These are phyloP conservation scores for Colistium nudipinnis DNA, from an alignment of 2,113 vertebrate genomes.

Conservation along the genomic window DNA sequence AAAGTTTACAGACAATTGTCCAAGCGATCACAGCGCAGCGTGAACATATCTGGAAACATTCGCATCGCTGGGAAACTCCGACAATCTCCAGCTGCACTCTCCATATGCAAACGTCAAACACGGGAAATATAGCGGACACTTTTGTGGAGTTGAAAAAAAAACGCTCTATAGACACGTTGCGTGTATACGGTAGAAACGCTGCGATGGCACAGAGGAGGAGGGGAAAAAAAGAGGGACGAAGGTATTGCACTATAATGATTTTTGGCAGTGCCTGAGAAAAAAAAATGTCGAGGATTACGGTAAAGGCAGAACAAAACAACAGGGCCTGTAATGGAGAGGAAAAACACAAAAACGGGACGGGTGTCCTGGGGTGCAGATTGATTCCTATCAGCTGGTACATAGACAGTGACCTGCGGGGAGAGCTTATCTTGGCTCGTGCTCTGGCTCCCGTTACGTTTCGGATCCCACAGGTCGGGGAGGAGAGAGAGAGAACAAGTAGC, in stretches of 20 bases:
- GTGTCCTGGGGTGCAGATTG: constrained; percentile 70
- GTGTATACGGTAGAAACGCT: constrained; percentile 25
- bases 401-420: constrained; percentile 73
- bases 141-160: constrained; percentile 16
- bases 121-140: no score
- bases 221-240: constrained; percentile 39
- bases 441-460: constrained; percentile 67
- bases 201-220: constrained; percentile 25
- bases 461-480: constrained; percentile 55
- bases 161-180: constrained; percentile 15
- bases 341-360: constrained; percentile 67
- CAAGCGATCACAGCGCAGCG: no score
- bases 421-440: constrained; percentile 75
- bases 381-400: constrained; percentile 77
- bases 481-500: constrained; percentile 32
- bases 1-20: no score
- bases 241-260: constrained; percentile 45
- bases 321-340: constrained; percentile 44
- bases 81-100: no score
- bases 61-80: no score
- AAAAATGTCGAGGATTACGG: constrained; percentile 51
- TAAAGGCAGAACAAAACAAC: constrained; percentile 55
- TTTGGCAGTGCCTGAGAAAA: constrained; percentile 43
- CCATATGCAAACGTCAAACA: no score
- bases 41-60: no score